These are phyloP conservation scores for Poecile montanus DNA, from an alignment of 2,797 vertebrate species.

Conservation along the genomic window DNA sequence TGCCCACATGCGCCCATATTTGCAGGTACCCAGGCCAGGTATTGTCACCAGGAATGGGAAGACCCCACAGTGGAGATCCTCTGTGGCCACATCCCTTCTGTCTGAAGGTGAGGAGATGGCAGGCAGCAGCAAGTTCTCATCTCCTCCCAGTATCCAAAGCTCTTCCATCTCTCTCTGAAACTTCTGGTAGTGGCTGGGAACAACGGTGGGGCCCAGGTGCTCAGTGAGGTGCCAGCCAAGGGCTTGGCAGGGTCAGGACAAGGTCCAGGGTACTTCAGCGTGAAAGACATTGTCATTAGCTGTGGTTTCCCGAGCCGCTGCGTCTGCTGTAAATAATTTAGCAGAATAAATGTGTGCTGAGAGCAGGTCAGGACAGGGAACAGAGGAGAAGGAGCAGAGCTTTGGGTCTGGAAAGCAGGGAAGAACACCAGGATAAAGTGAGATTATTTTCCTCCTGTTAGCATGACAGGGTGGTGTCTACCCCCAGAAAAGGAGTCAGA, in stretches of 20 bases:
- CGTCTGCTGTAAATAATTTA: background rate
- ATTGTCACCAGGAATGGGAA: background rate
- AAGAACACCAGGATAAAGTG: background rate
- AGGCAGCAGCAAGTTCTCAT: background rate
- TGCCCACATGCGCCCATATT: background rate
- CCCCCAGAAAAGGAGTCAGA: slow-evolving; percentile 4
- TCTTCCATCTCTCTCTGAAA: background rate
- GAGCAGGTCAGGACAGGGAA: background rate
- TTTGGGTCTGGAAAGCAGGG: background rate
- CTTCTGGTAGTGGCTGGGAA: background rate
- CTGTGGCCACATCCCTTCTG: background rate
- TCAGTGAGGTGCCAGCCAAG: background rate
- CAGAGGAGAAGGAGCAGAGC: background rate
- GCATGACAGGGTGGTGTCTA: background rate
- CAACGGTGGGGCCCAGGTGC: fast-evolving
- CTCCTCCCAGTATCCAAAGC: background rate
- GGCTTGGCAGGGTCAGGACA: background rate
- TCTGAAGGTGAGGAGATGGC: background rate
- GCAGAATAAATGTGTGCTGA: background rate
- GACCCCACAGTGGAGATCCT: background rate
- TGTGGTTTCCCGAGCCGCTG: background rate
- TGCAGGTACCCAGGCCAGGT: background rate
- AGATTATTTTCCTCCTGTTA: background rate
- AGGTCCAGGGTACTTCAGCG: background rate
- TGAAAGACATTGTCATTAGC: slow-evolving; percentile 4